phyloP scores from a whole-genome alignment of 2,888 invertebrate genomes.

The Orthosia gracilis region DNA sequence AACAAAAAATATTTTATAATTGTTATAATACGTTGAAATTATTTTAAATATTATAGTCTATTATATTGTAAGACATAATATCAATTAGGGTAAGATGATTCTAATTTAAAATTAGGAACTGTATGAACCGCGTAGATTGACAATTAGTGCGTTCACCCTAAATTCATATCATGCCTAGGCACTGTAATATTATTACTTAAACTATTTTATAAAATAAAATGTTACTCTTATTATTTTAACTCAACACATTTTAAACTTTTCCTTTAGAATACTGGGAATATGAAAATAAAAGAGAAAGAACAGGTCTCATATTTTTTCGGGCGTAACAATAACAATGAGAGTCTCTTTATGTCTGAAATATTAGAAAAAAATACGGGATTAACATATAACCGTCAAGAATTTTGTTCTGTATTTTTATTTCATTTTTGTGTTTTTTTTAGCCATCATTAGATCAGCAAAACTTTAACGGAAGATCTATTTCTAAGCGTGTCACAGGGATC shows the following conservation, averaged over 20 bases:
- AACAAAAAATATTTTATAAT: conserved; percentile 54
- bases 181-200: conserved; percentile 57
- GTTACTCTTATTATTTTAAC: conserved; percentile 13
- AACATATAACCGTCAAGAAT: neutral
- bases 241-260: neutral
- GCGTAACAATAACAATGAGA: neutral
- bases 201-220: conserved; percentile 41
- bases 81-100: conserved; percentile 58
- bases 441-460: too few relatives aligned
- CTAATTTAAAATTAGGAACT: conserved; percentile 61
- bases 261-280: neutral
- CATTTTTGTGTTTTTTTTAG: neutral
- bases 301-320: neutral
- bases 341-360: neutral
- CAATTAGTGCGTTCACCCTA: conserved; percentile 50
- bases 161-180: conserved; percentile 68
- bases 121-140: conserved; percentile 33
- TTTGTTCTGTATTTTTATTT: neutral
- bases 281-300: conserved; percentile 38
- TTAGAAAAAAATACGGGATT: neutral
- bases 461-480: neutral
- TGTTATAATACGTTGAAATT: conserved; percentile 54
- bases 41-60: conserved; percentile 55
- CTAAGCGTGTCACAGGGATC: neutral
- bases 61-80: conserved; percentile 64